These are phyloP conservation scores for Drosophila borborema DNA, from an alignment of 2,888 invertebrate species.

Conservation along the genomic window DNA sequence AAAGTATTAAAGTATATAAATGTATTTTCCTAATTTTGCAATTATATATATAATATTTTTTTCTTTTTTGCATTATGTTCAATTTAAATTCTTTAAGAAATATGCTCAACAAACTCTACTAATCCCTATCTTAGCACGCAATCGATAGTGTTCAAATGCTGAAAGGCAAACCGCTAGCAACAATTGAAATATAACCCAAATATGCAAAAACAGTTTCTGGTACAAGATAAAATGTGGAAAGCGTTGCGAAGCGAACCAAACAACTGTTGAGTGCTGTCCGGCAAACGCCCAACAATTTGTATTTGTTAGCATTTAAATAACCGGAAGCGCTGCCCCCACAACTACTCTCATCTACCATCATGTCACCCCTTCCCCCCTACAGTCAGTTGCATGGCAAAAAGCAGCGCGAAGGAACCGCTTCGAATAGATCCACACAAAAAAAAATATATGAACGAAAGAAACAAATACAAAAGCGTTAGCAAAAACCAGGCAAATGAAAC, in stretches of 20 bases:
- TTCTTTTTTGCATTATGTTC: not conserved
- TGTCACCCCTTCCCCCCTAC: not conserved
- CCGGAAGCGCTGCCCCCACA: constrained; percentile 62
- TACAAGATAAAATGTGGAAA: constrained; percentile 43
- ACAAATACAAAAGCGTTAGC: constrained; percentile 44
- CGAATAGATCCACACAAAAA: constrained; percentile 44
- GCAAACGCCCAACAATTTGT: constrained; percentile 70
- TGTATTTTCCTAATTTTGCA: no score
- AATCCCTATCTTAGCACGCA: not conserved
- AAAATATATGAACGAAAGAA: not conserved
- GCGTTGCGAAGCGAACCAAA: constrained; percentile 49
- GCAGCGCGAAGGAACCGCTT: constrained; percentile 31
- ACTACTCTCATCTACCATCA: not conserved
- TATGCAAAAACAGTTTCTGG: constrained; percentile 48
- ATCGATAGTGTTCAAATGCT: constrained; percentile 4
- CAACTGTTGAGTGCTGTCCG: constrained; percentile 75
- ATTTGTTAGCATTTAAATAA: constrained; percentile 80
- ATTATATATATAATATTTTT: no score
- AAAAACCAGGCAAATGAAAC: constrained; percentile 41
- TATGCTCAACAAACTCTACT: not conserved
- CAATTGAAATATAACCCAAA: constrained; percentile 64
- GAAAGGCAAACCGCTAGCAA: constrained; percentile 8
- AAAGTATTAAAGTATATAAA: no score
- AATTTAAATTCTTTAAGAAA: not conserved
- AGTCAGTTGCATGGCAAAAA: constrained; percentile 24